Percentiles rank a stretch among this genome's conserved stretches.
phyloP scores from a whole-genome alignment of 2,797 vertebrate genomes.

The Gallinago nigripennis region DNA sequence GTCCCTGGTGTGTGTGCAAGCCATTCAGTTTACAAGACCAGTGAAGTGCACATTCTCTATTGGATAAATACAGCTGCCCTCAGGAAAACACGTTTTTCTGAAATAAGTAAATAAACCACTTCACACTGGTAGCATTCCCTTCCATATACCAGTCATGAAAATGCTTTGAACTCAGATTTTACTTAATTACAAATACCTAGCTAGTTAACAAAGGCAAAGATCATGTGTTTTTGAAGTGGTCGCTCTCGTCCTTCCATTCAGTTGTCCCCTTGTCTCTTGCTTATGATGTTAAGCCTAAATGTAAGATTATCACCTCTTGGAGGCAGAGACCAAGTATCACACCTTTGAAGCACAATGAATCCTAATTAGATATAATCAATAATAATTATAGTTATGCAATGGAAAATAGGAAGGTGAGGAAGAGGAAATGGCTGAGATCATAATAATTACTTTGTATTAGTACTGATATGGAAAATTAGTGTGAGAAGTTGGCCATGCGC shows the following conservation, averaged over 20 bases:
- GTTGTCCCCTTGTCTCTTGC: background rate
- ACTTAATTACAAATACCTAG: background rate
- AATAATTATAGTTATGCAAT: constrained; percentile 52
- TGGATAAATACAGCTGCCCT: background rate
- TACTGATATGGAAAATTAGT: background rate
- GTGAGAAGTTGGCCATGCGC: background rate
- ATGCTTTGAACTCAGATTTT: background rate
- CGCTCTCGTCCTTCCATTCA: background rate
- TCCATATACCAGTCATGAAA: background rate
- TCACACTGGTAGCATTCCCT: background rate
- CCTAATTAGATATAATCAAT: constrained; percentile 47
- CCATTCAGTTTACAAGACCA: background rate
- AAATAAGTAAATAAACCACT: background rate
- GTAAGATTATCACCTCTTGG: background rate
- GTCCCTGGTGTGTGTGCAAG: background rate
- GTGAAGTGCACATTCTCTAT: accelerated
- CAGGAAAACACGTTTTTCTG: background rate
- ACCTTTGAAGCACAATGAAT: constrained; percentile 42
- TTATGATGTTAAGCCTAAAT: background rate
- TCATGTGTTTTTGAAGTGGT: background rate
- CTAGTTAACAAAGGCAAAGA: background rate
- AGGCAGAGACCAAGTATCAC: background rate
- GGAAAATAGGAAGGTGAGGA: constrained; percentile 46
- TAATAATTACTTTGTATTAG: constrained; percentile 2
- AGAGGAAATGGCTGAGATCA: constrained; percentile 45